A percentile compares a stretch with the other conserved stretches of the same genome.
These are phyloP conservation scores for Meliscaeva auricollis DNA, from an alignment of 2,888 invertebrate genomes.

Conservation along the genomic window DNA sequence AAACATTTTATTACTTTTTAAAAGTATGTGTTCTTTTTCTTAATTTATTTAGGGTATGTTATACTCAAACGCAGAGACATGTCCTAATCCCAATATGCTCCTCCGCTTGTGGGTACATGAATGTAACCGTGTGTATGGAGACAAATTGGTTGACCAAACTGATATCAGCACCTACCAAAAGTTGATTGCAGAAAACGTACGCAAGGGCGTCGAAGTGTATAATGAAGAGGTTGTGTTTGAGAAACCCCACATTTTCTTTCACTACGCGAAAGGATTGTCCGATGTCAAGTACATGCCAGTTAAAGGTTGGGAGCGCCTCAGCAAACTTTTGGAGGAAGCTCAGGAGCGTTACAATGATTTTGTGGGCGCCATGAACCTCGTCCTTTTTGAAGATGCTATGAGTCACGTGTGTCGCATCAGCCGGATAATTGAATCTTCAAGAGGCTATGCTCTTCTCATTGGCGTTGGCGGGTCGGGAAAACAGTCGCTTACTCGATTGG, in stretches of 20 bases:
- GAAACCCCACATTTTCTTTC: constrained; percentile 94
- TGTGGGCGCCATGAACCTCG: constrained; percentile 95
- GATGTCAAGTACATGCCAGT: constrained; percentile 96
- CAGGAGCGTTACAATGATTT: constrained; percentile 94
- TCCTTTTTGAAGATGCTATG: constrained; percentile 98
- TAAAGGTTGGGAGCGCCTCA: constrained; percentile 88
- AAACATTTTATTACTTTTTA: no score
- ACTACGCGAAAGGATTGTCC: constrained; percentile 95
- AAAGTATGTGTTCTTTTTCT: neutral
- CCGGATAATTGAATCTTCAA: constrained; percentile 95
- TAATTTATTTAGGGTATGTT: constrained; percentile 89
- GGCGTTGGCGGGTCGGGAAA: constrained; percentile 98
- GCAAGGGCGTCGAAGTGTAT: constrained; percentile 90
- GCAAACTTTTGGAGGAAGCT: constrained; percentile 91
- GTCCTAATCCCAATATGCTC: constrained; percentile 89
- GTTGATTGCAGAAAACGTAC: constrained; percentile 89
- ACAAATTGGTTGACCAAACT: constrained; percentile 93
- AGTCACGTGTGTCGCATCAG: constrained; percentile 96
- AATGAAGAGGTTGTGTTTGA: constrained; percentile 90
- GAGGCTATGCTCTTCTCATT: constrained; percentile 95
- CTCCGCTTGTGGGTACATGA: constrained; percentile 96
- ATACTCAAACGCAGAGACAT: constrained; percentile 91
- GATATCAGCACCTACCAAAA: constrained; percentile 91
- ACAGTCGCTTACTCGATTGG: constrained; percentile 94
- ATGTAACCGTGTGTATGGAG: constrained; percentile 94